Base-by-base conservation (phyloP, 1,140 invertebrate species). In the Condylostylus longicornis region DNA sequence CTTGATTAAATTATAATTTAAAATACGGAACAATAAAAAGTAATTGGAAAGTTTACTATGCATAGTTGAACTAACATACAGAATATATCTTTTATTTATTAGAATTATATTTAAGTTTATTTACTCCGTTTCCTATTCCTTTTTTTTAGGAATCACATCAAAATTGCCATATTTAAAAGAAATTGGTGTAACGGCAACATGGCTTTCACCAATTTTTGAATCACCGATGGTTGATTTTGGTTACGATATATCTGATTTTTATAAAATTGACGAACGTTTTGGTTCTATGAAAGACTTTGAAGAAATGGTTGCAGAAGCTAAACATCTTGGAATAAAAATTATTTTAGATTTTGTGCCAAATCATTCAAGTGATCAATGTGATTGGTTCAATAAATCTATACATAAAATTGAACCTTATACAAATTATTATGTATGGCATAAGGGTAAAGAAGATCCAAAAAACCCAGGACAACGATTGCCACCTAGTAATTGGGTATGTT, bases 271-370 rank as follows among this genome's bases (percentile, higher is more conserved):
- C 43, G 59, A 69, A 1, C 61, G 71, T 37, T 79, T 78, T 40
- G 85, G 84, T 4, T 75, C 67, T 1, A 68, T 85, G 60, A 62
- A 68, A 12, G 77, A 86, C 50, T 78, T 90, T 40, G 69, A 79
- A 31, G 49, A 61, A 1, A 55, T 90, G 12, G 49, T 79, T 5
- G 53, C 54, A 13, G 58, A 62, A 41, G 75, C 76, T 7, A 69
- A 77, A 17, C 27, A 46, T 17, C 30, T 50, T 22, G 46, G 48
- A 10, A 66, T 89, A 18, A 82, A 81, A 54, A 58, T 90, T 6
- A 68, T 91, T 21, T 54, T 90, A 53, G 86, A 91, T 53, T 77
- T 89, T 49, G 77, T 89, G 17, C 84, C 84, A 4, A 90, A 90
- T 61, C 82, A 89, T 50, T 69, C 72, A 12, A 79, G 76, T 44